Percentiles rank a stretch among this genome's conserved stretches.
These are phyloP conservation scores for Pogoniulus pusillus DNA, from an alignment of 2,797 vertebrate genomes.

Conservation along the genomic window DNA sequence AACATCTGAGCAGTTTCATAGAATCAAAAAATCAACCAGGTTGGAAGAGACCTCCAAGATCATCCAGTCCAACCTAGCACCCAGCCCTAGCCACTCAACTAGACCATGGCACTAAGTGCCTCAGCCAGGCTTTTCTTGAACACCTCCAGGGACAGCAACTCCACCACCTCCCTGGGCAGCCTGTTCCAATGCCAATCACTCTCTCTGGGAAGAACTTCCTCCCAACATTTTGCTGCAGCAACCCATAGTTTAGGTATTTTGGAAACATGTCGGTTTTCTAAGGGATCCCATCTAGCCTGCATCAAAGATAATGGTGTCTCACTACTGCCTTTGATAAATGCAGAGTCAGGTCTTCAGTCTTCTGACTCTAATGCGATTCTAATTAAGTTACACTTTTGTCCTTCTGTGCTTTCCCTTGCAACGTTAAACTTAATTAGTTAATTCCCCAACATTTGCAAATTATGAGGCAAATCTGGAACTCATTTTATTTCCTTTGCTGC, in stretches of 20 bases:
- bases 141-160: no score
- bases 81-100: no score
- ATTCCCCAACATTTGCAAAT: conserved; percentile 52
- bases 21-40: no score
- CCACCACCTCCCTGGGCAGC: no score
- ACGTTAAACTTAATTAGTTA: conserved; percentile 61
- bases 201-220: no score
- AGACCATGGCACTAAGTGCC: no score
- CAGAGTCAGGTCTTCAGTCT: conserved; percentile 31
- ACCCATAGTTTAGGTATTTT: conserved; percentile 1
- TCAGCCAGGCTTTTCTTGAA: no score
- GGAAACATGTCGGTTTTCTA: conserved; percentile 1
- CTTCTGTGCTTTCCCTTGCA: conserved; percentile 50
- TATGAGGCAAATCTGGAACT: conserved; percentile 7
- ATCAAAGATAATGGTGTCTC: conserved; percentile 33
- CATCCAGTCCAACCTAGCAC: no score
- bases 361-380: conserved; percentile 30
- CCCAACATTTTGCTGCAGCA: not conserved
- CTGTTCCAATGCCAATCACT: no score
- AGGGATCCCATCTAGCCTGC: not conserved
- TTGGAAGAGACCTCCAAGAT: no score
- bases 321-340: conserved; percentile 2
- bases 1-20: not conserved
- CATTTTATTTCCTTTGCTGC: conserved; percentile 27
- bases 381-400: conserved; percentile 48